phyloP scores from a whole-genome alignment of 2,888 invertebrate genomes.

The Trachelus iudaicus region DNA sequence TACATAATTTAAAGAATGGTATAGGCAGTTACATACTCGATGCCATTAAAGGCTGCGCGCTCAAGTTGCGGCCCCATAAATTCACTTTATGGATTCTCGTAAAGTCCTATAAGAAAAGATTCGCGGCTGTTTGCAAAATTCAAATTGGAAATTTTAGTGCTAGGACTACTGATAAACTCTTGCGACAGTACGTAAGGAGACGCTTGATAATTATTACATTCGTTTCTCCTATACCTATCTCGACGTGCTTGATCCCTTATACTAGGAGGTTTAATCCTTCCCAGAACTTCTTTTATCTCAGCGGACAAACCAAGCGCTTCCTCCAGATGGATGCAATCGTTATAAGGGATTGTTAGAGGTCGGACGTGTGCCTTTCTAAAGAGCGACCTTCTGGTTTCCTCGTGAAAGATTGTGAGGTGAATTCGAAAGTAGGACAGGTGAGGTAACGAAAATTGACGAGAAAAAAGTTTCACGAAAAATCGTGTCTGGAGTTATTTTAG shows the following conservation, averaged over 20 bases:
- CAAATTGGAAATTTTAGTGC: not conserved
- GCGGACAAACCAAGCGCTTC: not conserved
- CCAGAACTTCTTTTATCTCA: not conserved
- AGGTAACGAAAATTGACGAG: not conserved
- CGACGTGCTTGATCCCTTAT: not conserved
- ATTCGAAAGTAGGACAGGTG: not conserved
- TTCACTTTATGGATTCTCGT: not conserved
- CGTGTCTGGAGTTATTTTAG: not conserved
- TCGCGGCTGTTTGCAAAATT: not conserved
- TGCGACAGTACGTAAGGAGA: not conserved
- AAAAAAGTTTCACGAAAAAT: not conserved
- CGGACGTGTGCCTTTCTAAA: not conserved
- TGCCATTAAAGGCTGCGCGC: not conserved
- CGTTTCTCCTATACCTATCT: not conserved
- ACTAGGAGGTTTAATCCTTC: not conserved
- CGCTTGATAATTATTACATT: not conserved
- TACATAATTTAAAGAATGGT: not conserved
- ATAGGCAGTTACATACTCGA: not conserved
- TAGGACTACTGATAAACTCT: not conserved
- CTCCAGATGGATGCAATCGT: not conserved
- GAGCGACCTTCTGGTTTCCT: not conserved
- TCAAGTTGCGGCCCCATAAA: not conserved
- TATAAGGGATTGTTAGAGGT: not conserved
- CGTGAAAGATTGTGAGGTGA: not conserved
- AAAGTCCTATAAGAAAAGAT: not conserved